Conservation (phyloP, 2,888 invertebrate genomes). For the Hedya salicella region DNA sequence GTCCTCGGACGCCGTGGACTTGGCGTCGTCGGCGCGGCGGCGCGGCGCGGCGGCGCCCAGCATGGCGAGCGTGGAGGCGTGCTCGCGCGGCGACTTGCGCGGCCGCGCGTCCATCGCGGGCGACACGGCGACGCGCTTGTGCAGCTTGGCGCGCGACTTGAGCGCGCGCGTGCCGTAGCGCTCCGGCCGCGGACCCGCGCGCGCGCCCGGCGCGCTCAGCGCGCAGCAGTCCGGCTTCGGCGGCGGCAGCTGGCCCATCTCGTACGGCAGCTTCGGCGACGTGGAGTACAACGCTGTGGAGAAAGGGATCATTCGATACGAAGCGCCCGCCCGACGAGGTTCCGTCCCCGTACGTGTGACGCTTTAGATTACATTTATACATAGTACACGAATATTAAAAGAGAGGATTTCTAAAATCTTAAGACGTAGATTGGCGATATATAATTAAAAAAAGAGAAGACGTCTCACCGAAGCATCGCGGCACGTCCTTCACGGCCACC, state of each 20-base stretch:
- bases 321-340: no score
- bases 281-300: conserved; percentile 84
- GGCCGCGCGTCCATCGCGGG: conserved; percentile 85
- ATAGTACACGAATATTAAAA: no score
- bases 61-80: conserved; percentile 94
- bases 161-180: conserved; percentile 73
- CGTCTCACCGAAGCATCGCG: conserved; percentile 82
- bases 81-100: conserved; percentile 94
- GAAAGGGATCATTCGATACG: conserved; percentile 27
- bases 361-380: no score
- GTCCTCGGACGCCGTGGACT: conserved; percentile 79
- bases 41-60: conserved; percentile 87
- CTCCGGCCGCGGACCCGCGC: conserved; percentile 10
- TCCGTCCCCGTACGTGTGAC: no score
- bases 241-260: conserved; percentile 88
- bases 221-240: conserved; percentile 84
- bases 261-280: conserved; percentile 90
- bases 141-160: conserved; percentile 67
- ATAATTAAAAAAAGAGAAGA: no score
- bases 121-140: conserved; percentile 66
- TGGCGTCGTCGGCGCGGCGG: conserved; percentile 78
- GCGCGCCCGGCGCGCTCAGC: conserved; percentile 72
- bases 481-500: conserved; percentile 86
- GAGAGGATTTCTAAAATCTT: no score
- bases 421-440: no score